These are phyloP conservation scores for Enteromius thamalakanensis DNA, from an alignment of 2,797 vertebrate genomes.

Conservation along the genomic window DNA sequence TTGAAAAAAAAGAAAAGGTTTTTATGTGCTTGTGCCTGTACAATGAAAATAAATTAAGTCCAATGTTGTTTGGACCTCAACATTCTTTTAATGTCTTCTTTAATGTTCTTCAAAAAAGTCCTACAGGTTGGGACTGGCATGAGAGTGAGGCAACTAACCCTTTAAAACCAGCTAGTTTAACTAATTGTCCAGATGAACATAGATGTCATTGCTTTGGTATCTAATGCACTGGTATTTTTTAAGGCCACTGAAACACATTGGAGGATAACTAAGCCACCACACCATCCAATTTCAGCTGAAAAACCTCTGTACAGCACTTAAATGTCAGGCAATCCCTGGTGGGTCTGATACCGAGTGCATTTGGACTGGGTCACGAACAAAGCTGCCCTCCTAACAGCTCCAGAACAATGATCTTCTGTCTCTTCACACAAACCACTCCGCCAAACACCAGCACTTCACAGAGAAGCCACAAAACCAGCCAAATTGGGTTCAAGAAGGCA, in stretches of 20 bases:
- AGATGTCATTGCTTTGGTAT: neutral
- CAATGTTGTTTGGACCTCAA: conserved; percentile 1
- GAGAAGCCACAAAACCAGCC: conserved; percentile 33
- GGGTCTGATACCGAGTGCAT: conserved; percentile 16
- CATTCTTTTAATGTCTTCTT: neutral
- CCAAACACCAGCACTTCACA: conserved; percentile 28
- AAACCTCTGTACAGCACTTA: neutral
- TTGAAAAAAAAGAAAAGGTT: neutral
- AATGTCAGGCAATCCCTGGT: conserved; percentile 28
- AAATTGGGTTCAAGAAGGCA: conserved; percentile 38
- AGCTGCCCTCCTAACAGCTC: conserved; percentile 33
- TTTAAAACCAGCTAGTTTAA: neutral
- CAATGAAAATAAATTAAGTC: neutral
- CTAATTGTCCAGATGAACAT: neutral
- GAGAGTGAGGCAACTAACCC: neutral
- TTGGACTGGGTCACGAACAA: conserved; percentile 30
- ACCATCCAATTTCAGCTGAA: neutral
- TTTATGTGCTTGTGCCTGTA: neutral
- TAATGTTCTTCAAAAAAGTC: neutral
- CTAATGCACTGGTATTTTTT: neutral
- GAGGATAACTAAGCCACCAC: neutral
- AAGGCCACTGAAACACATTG: neutral
- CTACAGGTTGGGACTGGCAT: neutral
- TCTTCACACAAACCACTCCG: conserved; percentile 25
- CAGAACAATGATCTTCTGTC: conserved; percentile 51